Evolutionary conservation across 1,140 invertebrate genomes (phyloP).

Genomic region (Zophobas morio): DNA sequence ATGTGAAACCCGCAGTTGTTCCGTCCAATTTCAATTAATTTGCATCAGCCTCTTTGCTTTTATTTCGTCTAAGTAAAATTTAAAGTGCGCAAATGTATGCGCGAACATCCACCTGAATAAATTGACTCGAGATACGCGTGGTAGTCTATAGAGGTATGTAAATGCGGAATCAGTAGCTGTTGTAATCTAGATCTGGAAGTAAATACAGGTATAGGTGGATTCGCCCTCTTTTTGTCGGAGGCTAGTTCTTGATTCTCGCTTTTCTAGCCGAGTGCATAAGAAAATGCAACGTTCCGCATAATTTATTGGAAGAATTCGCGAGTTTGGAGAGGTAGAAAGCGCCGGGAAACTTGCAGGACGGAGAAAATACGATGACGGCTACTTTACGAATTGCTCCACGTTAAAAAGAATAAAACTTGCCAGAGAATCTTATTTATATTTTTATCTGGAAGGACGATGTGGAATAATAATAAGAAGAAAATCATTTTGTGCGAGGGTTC

Average conservation of each 20-base stretch:
- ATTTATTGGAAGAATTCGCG: slow-evolving; percentile 53
- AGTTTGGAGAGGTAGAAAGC: slow-evolving; percentile 50
- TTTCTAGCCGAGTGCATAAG: slow-evolving; percentile 54
- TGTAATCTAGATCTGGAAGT: slow-evolving; percentile 62
- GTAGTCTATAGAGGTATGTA: slow-evolving; percentile 61
- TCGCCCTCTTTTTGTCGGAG: slow-evolving; percentile 7
- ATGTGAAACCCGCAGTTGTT: too few species aligned
- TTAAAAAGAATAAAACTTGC: slow-evolving; percentile 43
- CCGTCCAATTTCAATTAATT: neutral
- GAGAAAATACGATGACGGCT: slow-evolving; percentile 50
- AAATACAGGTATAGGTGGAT: slow-evolving; percentile 32
- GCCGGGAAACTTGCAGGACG: slow-evolving; percentile 43
- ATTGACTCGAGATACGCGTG: slow-evolving; percentile 52
- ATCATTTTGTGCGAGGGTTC: neutral
- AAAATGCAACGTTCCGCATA: slow-evolving; percentile 55
- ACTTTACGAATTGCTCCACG: slow-evolving; percentile 54
- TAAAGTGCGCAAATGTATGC: slow-evolving; percentile 12
- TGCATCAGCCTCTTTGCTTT: neutral
- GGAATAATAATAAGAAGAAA: slow-evolving; percentile 27
- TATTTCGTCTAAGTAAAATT: slow-evolving; percentile 1
- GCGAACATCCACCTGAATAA: slow-evolving; percentile 38
- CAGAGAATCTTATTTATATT: slow-evolving; percentile 45
- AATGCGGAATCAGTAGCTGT: slow-evolving; percentile 62
- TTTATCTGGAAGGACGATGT: slow-evolving; percentile 14
- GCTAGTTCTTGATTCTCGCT: slow-evolving; percentile 48